Percentiles rank a stretch among this genome's conserved stretches.
Conservation (phyloP, 2,888 invertebrate species). For the Platycheirus albimanus region DNA sequence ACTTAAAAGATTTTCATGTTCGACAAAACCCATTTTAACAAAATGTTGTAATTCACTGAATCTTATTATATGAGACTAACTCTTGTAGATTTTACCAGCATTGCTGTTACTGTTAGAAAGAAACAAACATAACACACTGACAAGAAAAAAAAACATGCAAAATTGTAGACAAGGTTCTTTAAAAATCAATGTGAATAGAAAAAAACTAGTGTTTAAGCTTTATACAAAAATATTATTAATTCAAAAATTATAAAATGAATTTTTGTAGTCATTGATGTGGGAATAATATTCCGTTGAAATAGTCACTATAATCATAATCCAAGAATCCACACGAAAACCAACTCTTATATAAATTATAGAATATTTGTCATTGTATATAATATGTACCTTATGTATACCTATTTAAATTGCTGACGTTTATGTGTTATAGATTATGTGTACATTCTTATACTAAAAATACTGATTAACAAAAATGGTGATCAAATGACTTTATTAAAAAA, state of each 20-base stretch:
- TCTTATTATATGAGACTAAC: constrained; percentile 32
- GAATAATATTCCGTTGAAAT: not conserved
- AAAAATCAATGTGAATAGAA: constrained; percentile 17
- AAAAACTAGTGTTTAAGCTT: not conserved
- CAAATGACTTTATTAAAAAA: constrained; percentile 54
- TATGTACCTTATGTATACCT: constrained; percentile 45
- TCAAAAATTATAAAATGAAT: not conserved
- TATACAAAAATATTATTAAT: not conserved
- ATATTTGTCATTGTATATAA: constrained; percentile 41
- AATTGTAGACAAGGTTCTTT: not conserved
- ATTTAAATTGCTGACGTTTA: constrained; percentile 22
- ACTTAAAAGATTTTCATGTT: constrained; percentile 31
- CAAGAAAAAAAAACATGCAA: not conserved
- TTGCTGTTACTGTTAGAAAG: constrained; percentile 15
- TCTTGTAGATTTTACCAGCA: constrained; percentile 21
- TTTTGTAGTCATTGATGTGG: not conserved
- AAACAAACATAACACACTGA: not conserved
- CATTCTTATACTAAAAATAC: constrained; percentile 11
- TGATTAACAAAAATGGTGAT: constrained; percentile 43
- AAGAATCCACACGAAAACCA: not conserved
- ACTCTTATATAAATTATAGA: not conserved
- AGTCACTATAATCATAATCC: constrained; percentile 16
- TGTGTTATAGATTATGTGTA: constrained; percentile 32
- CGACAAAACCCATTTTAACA: constrained; percentile 7
- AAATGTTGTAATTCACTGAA: constrained; percentile 23